Percentiles rank a stretch among this genome's conserved stretches.
phyloP scores from a whole-genome alignment of 2,797 vertebrate genomes.

The Enteromius unitaeniatus region DNA sequence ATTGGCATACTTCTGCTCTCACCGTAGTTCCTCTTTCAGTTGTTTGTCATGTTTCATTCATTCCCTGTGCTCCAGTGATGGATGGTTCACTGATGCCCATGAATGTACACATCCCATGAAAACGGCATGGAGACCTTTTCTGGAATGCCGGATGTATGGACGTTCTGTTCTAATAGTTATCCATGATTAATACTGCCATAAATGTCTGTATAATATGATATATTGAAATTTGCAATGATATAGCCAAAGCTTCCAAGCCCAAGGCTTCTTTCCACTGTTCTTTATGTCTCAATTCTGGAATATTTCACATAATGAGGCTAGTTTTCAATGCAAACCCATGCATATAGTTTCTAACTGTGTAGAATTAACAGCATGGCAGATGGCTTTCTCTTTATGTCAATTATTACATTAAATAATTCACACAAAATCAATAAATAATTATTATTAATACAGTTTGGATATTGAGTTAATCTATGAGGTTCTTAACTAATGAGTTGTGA shows the following conservation, averaged over 20 bases:
- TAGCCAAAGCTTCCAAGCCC: slow-evolving; percentile 11
- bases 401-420: background rate
- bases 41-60: slow-evolving; percentile 19
- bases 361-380: background rate
- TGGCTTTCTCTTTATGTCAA: background rate
- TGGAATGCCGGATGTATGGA: slow-evolving; percentile 33
- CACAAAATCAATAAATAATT: background rate
- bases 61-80: slow-evolving; percentile 32
- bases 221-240: slow-evolving; percentile 31
- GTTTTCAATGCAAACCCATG: background rate
- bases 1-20: slow-evolving; percentile 34
- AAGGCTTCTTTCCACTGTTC: slow-evolving; percentile 8
- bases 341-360: background rate
- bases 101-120: slow-evolving; percentile 40
- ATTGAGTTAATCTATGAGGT: background rate
- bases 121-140: slow-evolving; percentile 2
- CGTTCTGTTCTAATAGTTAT: slow-evolving; percentile 43
- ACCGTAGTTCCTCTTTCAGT: slow-evolving; percentile 22
- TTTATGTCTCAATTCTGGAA: slow-evolving; percentile 32
- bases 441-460: background rate
- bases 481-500: background rate
- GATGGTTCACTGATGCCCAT: slow-evolving; percentile 37
- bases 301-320: background rate
- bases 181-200: slow-evolving; percentile 32
- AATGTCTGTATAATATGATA: slow-evolving; percentile 43